Evolutionary conservation across 2,113 vertebrate species (phyloP), one percentile per base, ranked within the genome.

Genomic region (Dolichotis patagonum): DNA sequence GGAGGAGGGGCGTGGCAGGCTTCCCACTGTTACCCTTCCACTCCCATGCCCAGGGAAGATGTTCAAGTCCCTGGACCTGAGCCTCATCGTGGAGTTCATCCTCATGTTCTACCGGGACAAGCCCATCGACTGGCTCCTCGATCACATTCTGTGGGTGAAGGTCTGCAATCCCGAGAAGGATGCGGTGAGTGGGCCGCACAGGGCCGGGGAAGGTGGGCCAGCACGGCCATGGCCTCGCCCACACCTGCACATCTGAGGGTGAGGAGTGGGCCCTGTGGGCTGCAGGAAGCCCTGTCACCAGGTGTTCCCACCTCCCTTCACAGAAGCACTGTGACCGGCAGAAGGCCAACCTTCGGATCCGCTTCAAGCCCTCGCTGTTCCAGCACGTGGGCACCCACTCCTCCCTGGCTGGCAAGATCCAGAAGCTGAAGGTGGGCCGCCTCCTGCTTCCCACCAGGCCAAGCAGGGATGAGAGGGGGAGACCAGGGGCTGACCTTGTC

Each of bases 71-170:
- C 95, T 99, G 98, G 99, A 99, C 97, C 98, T 99, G 97, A 99
- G 99, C 77, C 98, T 99, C 96, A 99, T 99, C 12, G 99, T 99
- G 96, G 99, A 99, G 98, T 99, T 99, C 98, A 99, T 99, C 98
- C 98, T 99, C 80, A 99, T 99, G 99, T 99, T 99, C 98, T 99
- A 99, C 98, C 99, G 99, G 97, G 99, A 99, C 99, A 99, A 99
- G 96, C 99, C 99, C 98, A 99, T 99, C 20, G 99, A 99, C 98
- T 99, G 99, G 99, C 99, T 99, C 83, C 99, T 99, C 85, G 99
- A 99, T 98, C 99, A 99, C 98, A 99, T 99, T 98, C 99, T 99
- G 97, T 99, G 99, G 99, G 99, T 99, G 97, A 99, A 99, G 97
- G 99, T 99, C 96, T 99, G 99, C 99, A 99, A 99, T 97, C 99